These are phyloP conservation scores for Cyclina sinensis DNA, from an alignment of 1,140 invertebrate genomes.

Conservation along the genomic window DNA sequence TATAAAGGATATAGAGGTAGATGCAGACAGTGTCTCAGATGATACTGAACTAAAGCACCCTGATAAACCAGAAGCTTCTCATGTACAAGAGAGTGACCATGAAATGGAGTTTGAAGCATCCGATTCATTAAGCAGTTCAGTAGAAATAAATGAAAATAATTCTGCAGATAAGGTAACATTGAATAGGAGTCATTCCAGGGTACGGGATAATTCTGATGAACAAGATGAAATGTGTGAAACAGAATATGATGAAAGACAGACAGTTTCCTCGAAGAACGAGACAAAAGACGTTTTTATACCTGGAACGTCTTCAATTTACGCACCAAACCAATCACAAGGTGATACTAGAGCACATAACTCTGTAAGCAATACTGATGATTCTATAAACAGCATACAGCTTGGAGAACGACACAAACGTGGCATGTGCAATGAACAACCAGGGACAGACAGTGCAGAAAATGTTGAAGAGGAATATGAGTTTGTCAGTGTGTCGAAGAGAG, in stretches of 20 bases:
- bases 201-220: not conserved
- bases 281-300: not conserved
- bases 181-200: not conserved
- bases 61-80: not conserved
- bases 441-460: not conserved
- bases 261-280: not conserved
- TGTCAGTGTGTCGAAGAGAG: constrained; percentile 57
- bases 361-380: constrained; percentile 43
- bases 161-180: not conserved
- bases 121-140: not conserved
- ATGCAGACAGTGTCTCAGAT: not conserved
- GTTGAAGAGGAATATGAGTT: constrained; percentile 43
- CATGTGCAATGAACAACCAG: constrained; percentile 57
- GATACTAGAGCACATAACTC: constrained; percentile 18
- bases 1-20: not conserved
- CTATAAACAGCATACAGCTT: constrained; percentile 56
- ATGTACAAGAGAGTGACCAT: constrained; percentile 3
- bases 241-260: not conserved
- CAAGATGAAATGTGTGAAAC: not conserved
- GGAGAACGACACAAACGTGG: constrained; percentile 55
- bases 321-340: not conserved
- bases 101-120: constrained; percentile 13
- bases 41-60: not conserved
- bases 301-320: not conserved
- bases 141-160: constrained; percentile 33